Base-by-base conservation (phyloP, 2,113 vertebrate genomes). In the Malurus cyaneus region DNA sequence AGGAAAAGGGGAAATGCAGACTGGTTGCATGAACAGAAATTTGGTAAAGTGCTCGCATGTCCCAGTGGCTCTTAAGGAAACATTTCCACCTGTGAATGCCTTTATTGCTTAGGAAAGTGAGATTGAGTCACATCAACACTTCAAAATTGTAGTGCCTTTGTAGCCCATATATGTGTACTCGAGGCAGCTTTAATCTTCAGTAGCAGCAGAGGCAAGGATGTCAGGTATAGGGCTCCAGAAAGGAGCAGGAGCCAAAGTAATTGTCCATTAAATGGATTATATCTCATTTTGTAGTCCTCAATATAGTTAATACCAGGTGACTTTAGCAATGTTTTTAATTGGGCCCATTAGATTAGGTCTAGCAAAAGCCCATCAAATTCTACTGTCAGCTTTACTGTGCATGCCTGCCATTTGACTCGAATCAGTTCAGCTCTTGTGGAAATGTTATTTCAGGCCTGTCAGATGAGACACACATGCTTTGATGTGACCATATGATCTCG, bases 391-490 rank as follows among this genome's bases (percentile, higher is more conserved):
- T 80, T 79, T 53, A 25, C 50, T 88, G 50, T 88, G 46, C 36
- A 61, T 53, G 83, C 59, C 8, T 91, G 83, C 77, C 2, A 1
- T 83, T 92, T 88, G 59, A 69, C 64, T 91, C 42, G 72, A 62
- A 61, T 82, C 66, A 54, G 59, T 52, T 46, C 46, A 57, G 49
- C 61, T 85, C 79, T 90, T 73, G 39, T 80, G 76, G 86, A 95
- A 92, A 90, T 83, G 53, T 77, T 90, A 80, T 95, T 94, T 88
- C 91, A 94, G 94, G 76, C 80, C 82, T 95, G 80, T 91, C 83
- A 83, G 29, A 80, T 66, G 57, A 65, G 59, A 73, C 49, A 61
- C 50, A 41, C 54, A 39, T 80, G 64, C 79, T 96, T 86, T 95
- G 85, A 61, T 92, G 60, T 92, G 80, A 86, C 78, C 88, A 49